Conservation (phyloP, 2,888 invertebrate species). For the Trypoxylon attenuatum region DNA sequence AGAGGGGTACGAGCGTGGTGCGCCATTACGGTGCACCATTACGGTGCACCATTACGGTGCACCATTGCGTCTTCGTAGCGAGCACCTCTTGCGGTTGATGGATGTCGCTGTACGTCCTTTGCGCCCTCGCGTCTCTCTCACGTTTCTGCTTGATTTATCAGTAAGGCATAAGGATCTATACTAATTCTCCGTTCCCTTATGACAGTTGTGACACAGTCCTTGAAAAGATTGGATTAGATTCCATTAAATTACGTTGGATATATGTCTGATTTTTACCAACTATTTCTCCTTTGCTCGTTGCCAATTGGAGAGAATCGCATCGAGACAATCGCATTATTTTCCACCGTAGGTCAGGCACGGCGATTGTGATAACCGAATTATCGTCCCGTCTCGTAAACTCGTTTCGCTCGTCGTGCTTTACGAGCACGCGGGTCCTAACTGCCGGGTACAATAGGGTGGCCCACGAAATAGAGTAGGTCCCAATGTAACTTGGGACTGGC, state of each 20-base stretch:
- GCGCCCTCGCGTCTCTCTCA: background rate
- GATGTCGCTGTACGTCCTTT: too few relatives aligned
- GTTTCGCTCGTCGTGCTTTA: constrained; percentile 42
- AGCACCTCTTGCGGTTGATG: background rate
- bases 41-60: too few relatives aligned
- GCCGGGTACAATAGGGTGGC: constrained; percentile 13
- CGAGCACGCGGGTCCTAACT: constrained; percentile 42
- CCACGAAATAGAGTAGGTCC: constrained; percentile 14
- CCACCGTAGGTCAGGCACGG: constrained; percentile 45
- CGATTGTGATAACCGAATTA: constrained; percentile 48
- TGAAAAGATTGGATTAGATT: too few relatives aligned
- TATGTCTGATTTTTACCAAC: constrained; percentile 3
- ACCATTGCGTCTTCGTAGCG: constrained; percentile 4
- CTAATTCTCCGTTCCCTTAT: too few relatives aligned
- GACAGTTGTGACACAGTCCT: background rate
- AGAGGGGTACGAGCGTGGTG: too few relatives aligned
- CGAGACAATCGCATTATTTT: constrained; percentile 40
- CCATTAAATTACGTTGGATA: too few relatives aligned
- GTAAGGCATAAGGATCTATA: too few relatives aligned
- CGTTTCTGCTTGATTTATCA: too few relatives aligned
- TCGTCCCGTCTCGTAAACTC: constrained; percentile 45
- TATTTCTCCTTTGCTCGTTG: constrained; percentile 10
- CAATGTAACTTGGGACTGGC: too few relatives aligned
- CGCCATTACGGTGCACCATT: too few relatives aligned
- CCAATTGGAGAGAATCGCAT: background rate